A percentile compares a stretch with the other conserved stretches of the same genome.
phyloP scores from a whole-genome alignment of 2,888 invertebrate species.

The Cryptocheilus praepositus region DNA sequence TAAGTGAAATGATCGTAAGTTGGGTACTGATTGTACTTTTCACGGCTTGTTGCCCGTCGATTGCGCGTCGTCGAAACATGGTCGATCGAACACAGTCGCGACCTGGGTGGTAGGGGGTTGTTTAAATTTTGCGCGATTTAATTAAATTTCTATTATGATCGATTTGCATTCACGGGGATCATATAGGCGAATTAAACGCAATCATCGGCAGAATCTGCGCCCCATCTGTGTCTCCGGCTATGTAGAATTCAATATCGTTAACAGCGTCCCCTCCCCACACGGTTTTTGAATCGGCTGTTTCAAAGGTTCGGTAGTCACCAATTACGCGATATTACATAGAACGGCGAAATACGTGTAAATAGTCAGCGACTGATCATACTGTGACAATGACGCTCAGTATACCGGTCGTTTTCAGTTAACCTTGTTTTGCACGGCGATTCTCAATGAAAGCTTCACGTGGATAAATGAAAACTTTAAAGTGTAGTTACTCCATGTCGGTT shows the following conservation, averaged over 20 bases:
- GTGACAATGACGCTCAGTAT: background rate
- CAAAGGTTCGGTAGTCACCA: background rate
- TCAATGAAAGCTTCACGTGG: background rate
- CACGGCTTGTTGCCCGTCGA: too few relatives aligned
- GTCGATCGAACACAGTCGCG: too few relatives aligned
- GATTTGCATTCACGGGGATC: constrained; percentile 27
- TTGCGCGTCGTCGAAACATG: too few relatives aligned
- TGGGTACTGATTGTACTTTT: too few relatives aligned
- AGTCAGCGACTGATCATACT: too few relatives aligned
- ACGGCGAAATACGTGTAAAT: too few relatives aligned
- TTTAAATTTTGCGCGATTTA: constrained; percentile 25
- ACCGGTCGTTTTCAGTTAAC: background rate
- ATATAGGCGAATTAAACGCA: constrained; percentile 26
- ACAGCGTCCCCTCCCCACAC: too few relatives aligned
- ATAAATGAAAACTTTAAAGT: background rate
- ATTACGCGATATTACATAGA: background rate
- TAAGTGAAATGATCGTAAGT: too few relatives aligned
- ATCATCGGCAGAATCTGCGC: background rate
- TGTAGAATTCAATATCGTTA: too few relatives aligned
- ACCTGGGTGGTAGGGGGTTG: background rate
- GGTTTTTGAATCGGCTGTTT: background rate
- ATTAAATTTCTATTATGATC: constrained; percentile 32
- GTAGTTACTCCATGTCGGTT: too few relatives aligned
- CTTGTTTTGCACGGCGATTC: too few relatives aligned
- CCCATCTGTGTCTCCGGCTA: too few relatives aligned